Conservation (phyloP, 2,888 invertebrate species). For the Azorinus chamasolen region DNA sequence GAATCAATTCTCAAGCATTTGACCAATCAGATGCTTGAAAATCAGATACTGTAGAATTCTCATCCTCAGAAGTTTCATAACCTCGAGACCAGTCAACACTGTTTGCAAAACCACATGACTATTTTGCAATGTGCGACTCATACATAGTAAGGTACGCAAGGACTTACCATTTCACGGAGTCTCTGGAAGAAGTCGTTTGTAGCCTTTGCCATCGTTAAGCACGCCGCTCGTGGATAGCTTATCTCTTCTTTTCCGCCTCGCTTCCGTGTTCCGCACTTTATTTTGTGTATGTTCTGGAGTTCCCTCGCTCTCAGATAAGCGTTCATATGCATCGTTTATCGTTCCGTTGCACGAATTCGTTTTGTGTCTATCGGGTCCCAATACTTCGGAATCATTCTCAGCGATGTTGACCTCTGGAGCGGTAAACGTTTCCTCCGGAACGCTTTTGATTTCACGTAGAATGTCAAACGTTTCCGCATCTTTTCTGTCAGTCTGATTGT, state of each 20-base stretch:
- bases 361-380: background rate
- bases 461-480: constrained; percentile 16
- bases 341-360: background rate
- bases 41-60: no score
- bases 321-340: constrained; percentile 9
- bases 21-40: no score
- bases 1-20: no score
- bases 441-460: constrained; percentile 41
- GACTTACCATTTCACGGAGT: constrained; percentile 5
- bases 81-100: no score
- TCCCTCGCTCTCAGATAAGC: background rate
- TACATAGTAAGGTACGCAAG: no score
- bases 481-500: background rate
- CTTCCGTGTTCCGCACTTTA: constrained; percentile 23
- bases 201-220: constrained; percentile 47
- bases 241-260: constrained; percentile 49
- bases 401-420: constrained; percentile 12
- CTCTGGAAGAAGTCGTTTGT: constrained; percentile 43
- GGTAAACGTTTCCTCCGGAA: constrained; percentile 49
- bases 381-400: background rate
- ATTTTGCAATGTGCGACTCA: no score
- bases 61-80: no score
- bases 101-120: no score
- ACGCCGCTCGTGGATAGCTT: constrained; percentile 24
- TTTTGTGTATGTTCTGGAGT: background rate